Conservation (phyloP, 1,140 invertebrate genomes). For the Pseudomyrmex pallidus region DNA sequence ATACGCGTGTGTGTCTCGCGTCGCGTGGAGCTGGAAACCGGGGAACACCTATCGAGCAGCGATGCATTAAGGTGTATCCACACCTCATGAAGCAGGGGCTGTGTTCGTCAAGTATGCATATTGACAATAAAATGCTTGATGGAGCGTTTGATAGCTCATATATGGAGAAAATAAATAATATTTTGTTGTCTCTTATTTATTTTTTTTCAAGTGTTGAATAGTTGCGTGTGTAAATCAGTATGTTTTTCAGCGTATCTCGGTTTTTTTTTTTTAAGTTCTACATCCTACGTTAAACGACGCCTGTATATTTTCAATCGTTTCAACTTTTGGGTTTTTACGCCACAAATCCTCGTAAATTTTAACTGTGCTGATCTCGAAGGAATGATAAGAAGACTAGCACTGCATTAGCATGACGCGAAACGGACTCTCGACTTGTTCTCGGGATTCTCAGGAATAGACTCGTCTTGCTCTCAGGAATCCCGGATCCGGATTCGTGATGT, state of each 20-base stretch:
- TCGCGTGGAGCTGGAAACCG: slow-evolving; percentile 66
- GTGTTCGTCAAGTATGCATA: background rate
- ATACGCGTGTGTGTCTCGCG: slow-evolving; percentile 7
- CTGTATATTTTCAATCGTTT: no score
- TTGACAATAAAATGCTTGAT: slow-evolving; percentile 3
- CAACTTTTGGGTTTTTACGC: no score
- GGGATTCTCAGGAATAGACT: background rate
- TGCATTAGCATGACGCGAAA: no score
- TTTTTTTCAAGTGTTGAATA: background rate
- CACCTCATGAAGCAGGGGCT: background rate
- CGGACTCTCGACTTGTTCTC: no score
- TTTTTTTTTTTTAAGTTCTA: no score
- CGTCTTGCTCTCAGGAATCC: background rate
- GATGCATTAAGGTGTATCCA: slow-evolving; percentile 42
- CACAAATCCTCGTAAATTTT: no score
- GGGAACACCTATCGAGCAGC: slow-evolving; percentile 71
- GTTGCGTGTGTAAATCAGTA: no score
- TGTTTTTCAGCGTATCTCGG: no score
- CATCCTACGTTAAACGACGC: no score
- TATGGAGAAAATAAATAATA: background rate
- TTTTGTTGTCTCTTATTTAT: background rate
- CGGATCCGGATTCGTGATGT: slow-evolving; percentile 43
- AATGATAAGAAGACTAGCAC: no score
- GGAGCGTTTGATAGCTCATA: background rate
- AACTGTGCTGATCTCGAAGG: no score